Conservation (phyloP, 2,797 vertebrate species). For the Danio tinwini region DNA sequence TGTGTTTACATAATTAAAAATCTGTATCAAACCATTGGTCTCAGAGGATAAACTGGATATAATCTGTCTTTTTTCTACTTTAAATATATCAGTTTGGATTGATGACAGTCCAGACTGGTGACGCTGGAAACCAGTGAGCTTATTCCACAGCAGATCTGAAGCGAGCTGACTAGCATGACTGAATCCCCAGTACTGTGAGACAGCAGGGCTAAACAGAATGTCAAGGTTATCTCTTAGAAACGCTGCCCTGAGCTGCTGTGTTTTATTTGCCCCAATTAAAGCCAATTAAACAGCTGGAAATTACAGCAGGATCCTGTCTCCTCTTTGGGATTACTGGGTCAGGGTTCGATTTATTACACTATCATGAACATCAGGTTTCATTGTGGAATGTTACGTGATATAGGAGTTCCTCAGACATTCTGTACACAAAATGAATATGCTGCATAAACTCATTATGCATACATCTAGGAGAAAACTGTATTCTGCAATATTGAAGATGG, state of each 20-base stretch:
- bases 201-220: slow-evolving; percentile 31
- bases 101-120: slow-evolving; percentile 29
- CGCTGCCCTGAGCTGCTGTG: slow-evolving; percentile 15
- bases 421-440: background rate
- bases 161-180: slow-evolving; percentile 23
- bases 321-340: background rate
- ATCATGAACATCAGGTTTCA: slow-evolving; percentile 26
- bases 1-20: slow-evolving; percentile 19
- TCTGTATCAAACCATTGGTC: background rate
- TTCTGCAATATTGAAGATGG: background rate
- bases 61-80: background rate
- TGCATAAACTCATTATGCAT: slow-evolving; percentile 21
- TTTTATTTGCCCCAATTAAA: slow-evolving; percentile 52
- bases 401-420: background rate
- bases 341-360: slow-evolving; percentile 25
- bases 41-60: slow-evolving; percentile 24
- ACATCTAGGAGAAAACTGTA: background rate
- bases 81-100: slow-evolving; percentile 9
- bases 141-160: slow-evolving; percentile 16
- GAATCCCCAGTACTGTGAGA: slow-evolving; percentile 27
- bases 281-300: slow-evolving; percentile 52
- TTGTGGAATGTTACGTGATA: slow-evolving; percentile 26
- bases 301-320: slow-evolving; percentile 28
- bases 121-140: background rate
- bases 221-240: slow-evolving; percentile 40